Percentiles rank a stretch among this genome's conserved stretches.
Conservation (phyloP, 2,113 vertebrate species). For the Lathamus discolor region DNA sequence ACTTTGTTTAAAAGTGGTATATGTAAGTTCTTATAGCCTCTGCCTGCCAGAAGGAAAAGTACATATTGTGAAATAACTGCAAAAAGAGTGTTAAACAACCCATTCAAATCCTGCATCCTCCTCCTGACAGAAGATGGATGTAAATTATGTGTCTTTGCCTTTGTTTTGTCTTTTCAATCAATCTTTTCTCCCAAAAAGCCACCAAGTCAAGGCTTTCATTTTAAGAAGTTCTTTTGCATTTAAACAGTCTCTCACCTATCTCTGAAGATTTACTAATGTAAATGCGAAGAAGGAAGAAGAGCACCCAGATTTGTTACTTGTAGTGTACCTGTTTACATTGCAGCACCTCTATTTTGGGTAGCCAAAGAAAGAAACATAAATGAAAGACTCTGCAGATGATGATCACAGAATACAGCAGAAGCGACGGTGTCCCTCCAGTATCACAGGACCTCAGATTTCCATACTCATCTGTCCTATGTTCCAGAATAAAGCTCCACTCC, state of each 20-base stretch:
- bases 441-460: neutral
- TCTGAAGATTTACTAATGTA: neutral
- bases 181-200: neutral
- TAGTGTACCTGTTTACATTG: neutral
- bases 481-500: neutral
- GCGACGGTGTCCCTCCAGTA: accelerated
- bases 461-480: neutral
- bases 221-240: neutral
- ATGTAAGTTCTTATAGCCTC: neutral
- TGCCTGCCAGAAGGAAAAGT: neutral
- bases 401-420: neutral
- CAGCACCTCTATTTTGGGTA: neutral
- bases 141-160: constrained; percentile 11
- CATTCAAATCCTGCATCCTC: constrained; percentile 10
- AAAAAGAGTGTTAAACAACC: neutral
- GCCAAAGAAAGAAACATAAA: neutral
- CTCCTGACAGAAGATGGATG: neutral
- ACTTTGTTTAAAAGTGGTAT: neutral
- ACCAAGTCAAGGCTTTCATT: neutral
- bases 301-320: neutral
- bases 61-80: constrained; percentile 4
- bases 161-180: constrained; percentile 39
- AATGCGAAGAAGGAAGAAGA: neutral
- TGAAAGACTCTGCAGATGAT: neutral
- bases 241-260: neutral